Evolutionary conservation across 53 echinoderm and acorn worm genomes (phyloP), one percentile per base, ranked within the genome.

Genomic region (Paracentrotus lividus): DNA sequence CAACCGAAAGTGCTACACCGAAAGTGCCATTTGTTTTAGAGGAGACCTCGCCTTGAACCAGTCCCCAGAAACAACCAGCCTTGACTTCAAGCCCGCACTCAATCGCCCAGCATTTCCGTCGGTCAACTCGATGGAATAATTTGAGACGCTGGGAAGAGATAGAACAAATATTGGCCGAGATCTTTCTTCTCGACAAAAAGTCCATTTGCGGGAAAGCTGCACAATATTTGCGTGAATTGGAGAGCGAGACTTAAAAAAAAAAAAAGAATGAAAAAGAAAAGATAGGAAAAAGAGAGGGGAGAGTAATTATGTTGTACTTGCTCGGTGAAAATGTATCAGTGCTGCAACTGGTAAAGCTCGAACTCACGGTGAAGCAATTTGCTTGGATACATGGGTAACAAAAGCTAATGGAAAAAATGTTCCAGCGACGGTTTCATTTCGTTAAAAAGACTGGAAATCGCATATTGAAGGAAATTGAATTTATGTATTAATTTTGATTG

Each of bases 91-190:
- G 24, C 31, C 18, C 49, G 86, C 56, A 56, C 86, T 86, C 86
- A 56, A 56, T 86, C 54, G 86, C 86, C 86, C 86, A 18, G 54
- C 56, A 44, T 86, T 86, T 86, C 86, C 86, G 86, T 56, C 56
- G 12, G 54, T 55, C 54, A 86, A 86, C 86, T 86, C 86, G 86
- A 81, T 49, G 81, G 81, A 81, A 81, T 81, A 81, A 81, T 81
- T 81, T 81, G 81, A 81, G 81, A 81, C 81, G 81, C 81, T 81
- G 81, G 81, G 47, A n/a, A 81, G 81, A 81, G 81, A 81, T 81
- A 45, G 81, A 81, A 81, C 81, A 81, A 81, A 81, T 81, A 81
- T 81, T 81, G n/a, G 81, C 81, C 81, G 81, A 81, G 81, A 81
- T 81, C 81, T 81, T 81, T 81, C 81, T 47, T 24, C 81, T 81